Evolutionary conservation across 2,888 invertebrate species (phyloP).

Genomic region (Seladonia tumulorum): DNA sequence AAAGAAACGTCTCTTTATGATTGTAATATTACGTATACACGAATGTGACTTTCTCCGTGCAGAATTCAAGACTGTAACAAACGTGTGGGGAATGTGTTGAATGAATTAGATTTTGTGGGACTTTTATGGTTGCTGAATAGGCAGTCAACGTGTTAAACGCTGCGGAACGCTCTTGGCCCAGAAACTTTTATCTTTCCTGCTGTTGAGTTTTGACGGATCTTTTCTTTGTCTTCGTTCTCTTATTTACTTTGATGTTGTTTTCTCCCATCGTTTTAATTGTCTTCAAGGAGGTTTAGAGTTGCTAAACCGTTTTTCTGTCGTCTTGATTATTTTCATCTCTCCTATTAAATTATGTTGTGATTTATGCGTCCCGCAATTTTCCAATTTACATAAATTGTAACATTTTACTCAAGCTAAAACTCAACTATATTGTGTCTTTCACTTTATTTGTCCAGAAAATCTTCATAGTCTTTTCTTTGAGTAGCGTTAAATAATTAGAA

Average conservation of each 20-base stretch:
- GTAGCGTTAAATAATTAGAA: background rate
- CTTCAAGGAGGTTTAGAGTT: background rate
- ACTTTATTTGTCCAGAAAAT: background rate
- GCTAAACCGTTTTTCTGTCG: background rate
- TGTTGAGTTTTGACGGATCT: background rate
- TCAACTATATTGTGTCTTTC: background rate
- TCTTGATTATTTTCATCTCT: background rate
- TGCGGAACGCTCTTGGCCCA: slow-evolving; percentile 41
- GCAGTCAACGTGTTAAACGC: slow-evolving; percentile 9
- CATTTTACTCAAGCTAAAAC: background rate
- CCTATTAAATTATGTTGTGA: background rate
- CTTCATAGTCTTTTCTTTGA: background rate
- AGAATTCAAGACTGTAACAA: background rate
- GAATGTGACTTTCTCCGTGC: background rate
- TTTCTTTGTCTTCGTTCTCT: background rate
- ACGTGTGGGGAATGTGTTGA: background rate
- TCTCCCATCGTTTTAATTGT: background rate
- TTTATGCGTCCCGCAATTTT: background rate
- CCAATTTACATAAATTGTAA: background rate
- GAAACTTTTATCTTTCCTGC: slow-evolving; percentile 16
- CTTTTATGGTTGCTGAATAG: background rate
- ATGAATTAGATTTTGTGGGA: background rate
- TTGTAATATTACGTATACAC: background rate
- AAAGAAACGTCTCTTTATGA: background rate
- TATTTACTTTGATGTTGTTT: background rate